Evolutionary conservation across 2,888 invertebrate genomes (phyloP).

Genomic region (Spatulosminthurus flaviceps): DNA sequence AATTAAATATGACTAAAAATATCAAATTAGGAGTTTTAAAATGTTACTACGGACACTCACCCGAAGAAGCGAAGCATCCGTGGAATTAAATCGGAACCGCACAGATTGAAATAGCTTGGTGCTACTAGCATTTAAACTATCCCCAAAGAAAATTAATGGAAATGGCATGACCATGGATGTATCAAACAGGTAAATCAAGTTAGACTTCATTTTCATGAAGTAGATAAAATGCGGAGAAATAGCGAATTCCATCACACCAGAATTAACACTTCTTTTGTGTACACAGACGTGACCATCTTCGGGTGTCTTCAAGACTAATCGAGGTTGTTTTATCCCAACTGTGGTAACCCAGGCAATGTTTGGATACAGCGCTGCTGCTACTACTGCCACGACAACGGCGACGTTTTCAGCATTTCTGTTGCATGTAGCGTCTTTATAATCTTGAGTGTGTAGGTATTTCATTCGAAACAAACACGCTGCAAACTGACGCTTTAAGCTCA

Average conservation of each 20-base stretch:
- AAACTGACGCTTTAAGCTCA: conserved; percentile 84
- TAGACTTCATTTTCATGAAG: conserved; percentile 76
- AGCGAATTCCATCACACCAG: conserved; percentile 69
- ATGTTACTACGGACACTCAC: too few relatives aligned
- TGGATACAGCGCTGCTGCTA: conserved; percentile 89
- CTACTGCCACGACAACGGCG: conserved; percentile 82
- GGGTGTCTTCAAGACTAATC: conserved; percentile 81
- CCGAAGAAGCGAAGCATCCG: not conserved
- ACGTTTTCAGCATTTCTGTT: conserved; percentile 81
- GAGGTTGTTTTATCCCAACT: conserved; percentile 70
- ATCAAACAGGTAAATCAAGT: conserved; percentile 78
- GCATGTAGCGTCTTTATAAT: conserved; percentile 71
- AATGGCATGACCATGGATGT: conserved; percentile 82
- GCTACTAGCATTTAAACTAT: conserved; percentile 75
- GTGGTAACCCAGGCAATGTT: conserved; percentile 74
- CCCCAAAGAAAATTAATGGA: conserved; percentile 84
- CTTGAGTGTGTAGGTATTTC: conserved; percentile 74
- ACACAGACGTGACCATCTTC: conserved; percentile 74
- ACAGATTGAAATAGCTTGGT: too few relatives aligned
- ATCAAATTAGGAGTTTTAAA: too few relatives aligned
- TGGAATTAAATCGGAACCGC: conserved; percentile 38
- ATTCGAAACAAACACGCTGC: conserved; percentile 77
- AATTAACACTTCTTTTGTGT: conserved; percentile 83
- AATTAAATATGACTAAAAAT: too few relatives aligned
- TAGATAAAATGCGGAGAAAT: conserved; percentile 78